Base-by-base conservation (phyloP, 1,140 invertebrate genomes). In the Lasioglossum baleicum region DNA sequence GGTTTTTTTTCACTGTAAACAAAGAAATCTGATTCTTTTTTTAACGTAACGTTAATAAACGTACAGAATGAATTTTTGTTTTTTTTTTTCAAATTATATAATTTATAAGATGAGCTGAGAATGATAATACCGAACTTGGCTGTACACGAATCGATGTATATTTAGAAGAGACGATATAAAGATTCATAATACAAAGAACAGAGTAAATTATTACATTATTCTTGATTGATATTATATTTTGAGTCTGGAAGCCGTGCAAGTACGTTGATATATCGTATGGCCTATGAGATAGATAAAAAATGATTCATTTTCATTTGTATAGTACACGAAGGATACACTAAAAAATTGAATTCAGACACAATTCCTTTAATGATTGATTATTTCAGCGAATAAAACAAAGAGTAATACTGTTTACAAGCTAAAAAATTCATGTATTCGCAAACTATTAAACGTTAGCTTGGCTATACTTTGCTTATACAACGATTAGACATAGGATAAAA, bases 171-270 rank as follows among this genome's bases (percentile, higher is more conserved):
- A 58, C 0, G 20, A 58, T 58, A 58, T n/a, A 56, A 6, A 20
- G 5, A 17, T 58, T 7, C n/a, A n/a, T n/a, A n/a, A n/a, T 58
- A 58, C 15, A 58, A n/a, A n/a, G 20, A 8, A 20, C 7, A 58
- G 8, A n/a, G 17, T 17, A 20, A n/a, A 6, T n/a, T n/a, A n/a
- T 58, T 15, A 17, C 51, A 20, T 53, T 20, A 15, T 53, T 53
- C 22, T 58, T 7, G n/a, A n/a, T n/a, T n/a, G n/a, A n/a, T n/a
- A n/a, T n/a, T 31, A 13, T 51, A 10, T 60, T 63, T 20, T 26
- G 11, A 8, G 68, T 83, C 75, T 81, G 80, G 84, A 84, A 71
- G 83, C 69, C 71, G 84, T 85, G 17, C 31, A 26, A 26, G 26
- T 26, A n/a, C 1, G 64, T n/a, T 70, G 53, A 83, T 66, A 35